Evolutionary conservation across 1,140 invertebrate species (phyloP), one percentile per base, ranked within the genome.

Genomic region (Calycopis cecrops): DNA sequence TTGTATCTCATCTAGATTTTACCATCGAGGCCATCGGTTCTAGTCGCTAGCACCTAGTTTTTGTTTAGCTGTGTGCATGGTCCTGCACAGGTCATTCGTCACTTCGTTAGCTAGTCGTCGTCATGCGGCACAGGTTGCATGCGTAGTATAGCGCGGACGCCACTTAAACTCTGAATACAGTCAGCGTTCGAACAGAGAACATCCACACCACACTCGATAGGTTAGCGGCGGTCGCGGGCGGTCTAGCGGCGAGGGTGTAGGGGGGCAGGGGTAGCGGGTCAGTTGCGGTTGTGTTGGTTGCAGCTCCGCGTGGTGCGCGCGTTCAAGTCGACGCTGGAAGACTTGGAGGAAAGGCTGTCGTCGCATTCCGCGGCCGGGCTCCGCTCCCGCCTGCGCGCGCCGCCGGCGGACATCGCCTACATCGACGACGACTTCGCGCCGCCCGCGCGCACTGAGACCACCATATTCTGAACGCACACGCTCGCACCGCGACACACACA

Each of bases 271-370:
- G 52, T 38, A 53, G 65, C 58, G 60, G 49, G 63, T 60, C 60
- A 59, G 59, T 28, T 28, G 21, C 51, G 57, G 60, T 66, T 69
- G 69, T 79, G 92, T 92, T 92, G 91, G 93, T 96, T 96, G 91
- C 96, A 99, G 98, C 95, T 99, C 91, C 96, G 98, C 91, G 98
- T 99, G 91, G 98, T 99, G 91, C 96, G 98, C 92, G 98, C 98
- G 87, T 99, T 99, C 96, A 98, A 97, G 92, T 99, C 97, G 80
- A 99, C 96, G 84, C 91, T 99, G 92, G 98, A 99, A 93, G 98
- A 99, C 91, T 92, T 99, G 91, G 98, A 99, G 91, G 98, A 99
- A 90, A 94, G 97, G 83, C 94, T 97, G 88, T 98, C 97, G 89
- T 93, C 98, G 88, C 97, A 98, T 94, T 97, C 96, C 93, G 95